Conservation (phyloP, 2,113 vertebrate species). For the Promerops cafer region DNA sequence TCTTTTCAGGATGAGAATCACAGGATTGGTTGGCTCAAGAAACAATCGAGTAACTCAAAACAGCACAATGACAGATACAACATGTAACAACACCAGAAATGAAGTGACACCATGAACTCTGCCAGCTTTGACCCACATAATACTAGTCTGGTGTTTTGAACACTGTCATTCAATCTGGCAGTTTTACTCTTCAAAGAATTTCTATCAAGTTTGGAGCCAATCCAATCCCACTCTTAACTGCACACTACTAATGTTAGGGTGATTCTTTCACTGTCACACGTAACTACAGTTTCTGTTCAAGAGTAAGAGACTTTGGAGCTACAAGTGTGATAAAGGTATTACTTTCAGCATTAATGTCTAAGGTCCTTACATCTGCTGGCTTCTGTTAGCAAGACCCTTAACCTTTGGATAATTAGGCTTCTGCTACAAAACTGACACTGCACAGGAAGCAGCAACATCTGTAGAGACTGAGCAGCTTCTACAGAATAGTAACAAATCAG, state of each 20-base stretch:
- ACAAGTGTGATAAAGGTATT: background rate
- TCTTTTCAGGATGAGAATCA: background rate
- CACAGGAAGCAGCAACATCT: background rate
- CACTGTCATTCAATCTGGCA: background rate
- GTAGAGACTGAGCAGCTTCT: background rate
- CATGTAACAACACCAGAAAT: background rate
- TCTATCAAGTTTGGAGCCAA: background rate
- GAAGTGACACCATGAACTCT: background rate
- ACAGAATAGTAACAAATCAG: background rate
- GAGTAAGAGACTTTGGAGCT: background rate
- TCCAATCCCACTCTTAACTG: background rate
- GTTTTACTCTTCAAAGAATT: background rate
- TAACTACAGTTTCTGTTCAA: background rate
- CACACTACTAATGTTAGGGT: background rate
- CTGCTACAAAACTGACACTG: background rate
- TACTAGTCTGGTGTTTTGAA: background rate
- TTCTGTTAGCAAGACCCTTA: background rate
- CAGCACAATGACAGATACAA: background rate
- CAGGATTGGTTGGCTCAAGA: background rate
- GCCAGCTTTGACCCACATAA: background rate
- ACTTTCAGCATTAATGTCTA: background rate
- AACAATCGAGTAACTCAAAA: background rate
- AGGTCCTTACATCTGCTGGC: background rate
- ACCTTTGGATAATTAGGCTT: conserved; percentile 14
- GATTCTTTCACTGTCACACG: background rate